Percentiles rank a stretch among this genome's conserved stretches.
Evolutionary conservation across 1,140 invertebrate genomes (phyloP).

Genomic region (Anastatus disparis): DNA sequence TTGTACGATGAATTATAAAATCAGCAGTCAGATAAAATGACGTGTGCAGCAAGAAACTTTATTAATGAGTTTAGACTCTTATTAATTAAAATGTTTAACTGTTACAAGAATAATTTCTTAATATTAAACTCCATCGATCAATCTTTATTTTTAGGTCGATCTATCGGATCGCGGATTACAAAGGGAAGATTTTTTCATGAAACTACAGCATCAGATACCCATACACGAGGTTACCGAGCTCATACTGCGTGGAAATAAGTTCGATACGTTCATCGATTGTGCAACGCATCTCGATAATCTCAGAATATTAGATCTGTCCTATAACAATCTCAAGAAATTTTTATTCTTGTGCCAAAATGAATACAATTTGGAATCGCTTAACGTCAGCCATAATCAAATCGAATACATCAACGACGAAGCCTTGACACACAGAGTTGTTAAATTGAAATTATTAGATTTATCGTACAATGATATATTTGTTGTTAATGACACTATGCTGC

Average conservation of each 20-base stretch:
- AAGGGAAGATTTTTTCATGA: slow-evolving; percentile 60
- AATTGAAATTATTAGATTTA: slow-evolving; percentile 59
- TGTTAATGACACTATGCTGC: slow-evolving; percentile 62
- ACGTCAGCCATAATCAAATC: slow-evolving; percentile 60
- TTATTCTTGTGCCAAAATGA: slow-evolving; percentile 60
- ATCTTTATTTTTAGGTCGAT: slow-evolving; percentile 54
- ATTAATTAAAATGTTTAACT: too few relatives aligned
- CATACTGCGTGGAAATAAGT: slow-evolving; percentile 57
- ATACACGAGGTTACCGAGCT: slow-evolving; percentile 55
- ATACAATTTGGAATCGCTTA: slow-evolving; percentile 57
- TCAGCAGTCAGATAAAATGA: too few relatives aligned
- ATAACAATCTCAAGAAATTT: slow-evolving; percentile 60
- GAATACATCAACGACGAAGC: slow-evolving; percentile 62
- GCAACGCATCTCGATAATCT: slow-evolving; percentile 57
- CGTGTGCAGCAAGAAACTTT: too few relatives aligned
- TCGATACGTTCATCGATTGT: slow-evolving; percentile 64
- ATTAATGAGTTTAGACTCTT: too few relatives aligned
- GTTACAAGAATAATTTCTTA: too few relatives aligned
- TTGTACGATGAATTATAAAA: not conserved
- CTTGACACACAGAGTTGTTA: slow-evolving; percentile 55
- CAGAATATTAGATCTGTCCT: slow-evolving; percentile 56
- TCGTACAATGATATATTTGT: slow-evolving; percentile 58
- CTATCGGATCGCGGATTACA: slow-evolving; percentile 52
- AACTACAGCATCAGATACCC: slow-evolving; percentile 50
- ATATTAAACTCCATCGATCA: not conserved